Evolutionary conservation across 2,888 invertebrate species (phyloP), one percentile per base, ranked within the genome.

Genomic region (Heteropelma amictum): DNA sequence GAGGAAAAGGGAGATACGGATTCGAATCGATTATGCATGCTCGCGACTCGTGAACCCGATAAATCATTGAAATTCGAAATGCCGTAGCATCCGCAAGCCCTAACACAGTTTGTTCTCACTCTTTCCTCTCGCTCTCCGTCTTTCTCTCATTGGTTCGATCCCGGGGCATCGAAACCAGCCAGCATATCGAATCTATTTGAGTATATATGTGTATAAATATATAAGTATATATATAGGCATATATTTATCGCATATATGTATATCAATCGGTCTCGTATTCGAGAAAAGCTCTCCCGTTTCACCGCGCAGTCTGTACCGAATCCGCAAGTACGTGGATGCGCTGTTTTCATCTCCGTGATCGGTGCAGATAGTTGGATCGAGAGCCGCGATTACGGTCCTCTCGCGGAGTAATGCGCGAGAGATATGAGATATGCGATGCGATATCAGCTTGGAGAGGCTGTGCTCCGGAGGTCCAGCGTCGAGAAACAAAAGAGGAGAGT

Each of bases 21-120:
- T 77, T 71, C 74, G 67, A 77, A 77, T 77, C 77, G 77, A 77
- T 77, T 77, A 77, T 77, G 77, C 77, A 77, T 77, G 74, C 71
- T 64, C 74, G 74, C 68, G 54, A 77, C 71, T 77, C 77, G 77
- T 74, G 77, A 77, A 74, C 77, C 74, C 77, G 74, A 77, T 77
- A 74, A 77, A 77, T 77, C 74, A 77, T 77, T 77, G 74, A 74
- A 77, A 77, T 77, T 77, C 77, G 77, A 73, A 77, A 74, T 74
- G 77, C 71, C 74, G 74, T 49, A 61, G 35, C 73, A 69, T 67
- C 63, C 64, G 70, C 51, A 35, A 67, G 64, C 19, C 38, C 58
- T 23, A 56, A 26, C 12, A 64, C 40, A 64, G 38, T 17, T 51
- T 53, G 33, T 54, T 65, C 45, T 65, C 54, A 45, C 45, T 65